Percentiles rank a stretch among this genome's conserved stretches.
Evolutionary conservation across 2,797 vertebrate genomes (phyloP).

Genomic region (Rhinella marina): DNA sequence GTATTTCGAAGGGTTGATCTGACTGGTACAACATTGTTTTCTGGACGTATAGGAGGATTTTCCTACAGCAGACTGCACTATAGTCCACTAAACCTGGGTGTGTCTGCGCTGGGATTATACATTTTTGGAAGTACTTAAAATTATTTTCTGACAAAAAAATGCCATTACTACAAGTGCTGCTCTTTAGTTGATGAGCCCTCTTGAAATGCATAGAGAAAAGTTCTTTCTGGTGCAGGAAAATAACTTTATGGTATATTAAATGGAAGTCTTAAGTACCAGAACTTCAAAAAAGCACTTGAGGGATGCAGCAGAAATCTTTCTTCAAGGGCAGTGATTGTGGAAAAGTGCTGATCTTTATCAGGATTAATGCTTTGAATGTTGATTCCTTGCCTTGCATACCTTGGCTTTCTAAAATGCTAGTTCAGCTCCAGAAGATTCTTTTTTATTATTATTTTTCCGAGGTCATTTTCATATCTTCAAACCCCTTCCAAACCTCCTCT

Average conservation of each 20-base stretch:
- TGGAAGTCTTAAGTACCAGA: not conserved
- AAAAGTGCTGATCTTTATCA: constrained; percentile 8
- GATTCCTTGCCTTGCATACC: not conserved
- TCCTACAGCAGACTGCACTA: not conserved
- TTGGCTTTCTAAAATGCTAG: not conserved
- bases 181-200: constrained; percentile 5
- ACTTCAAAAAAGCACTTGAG: constrained; percentile 27
- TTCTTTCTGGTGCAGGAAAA: not conserved
- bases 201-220: not conserved
- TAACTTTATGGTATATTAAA: not conserved
- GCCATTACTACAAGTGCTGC: constrained; percentile 8
- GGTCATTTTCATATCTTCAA: not conserved
- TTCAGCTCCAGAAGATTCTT: not conserved
- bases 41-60: not conserved
- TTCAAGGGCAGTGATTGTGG: not conserved
- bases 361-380: constrained; percentile 34
- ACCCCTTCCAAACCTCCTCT: too few species aligned
- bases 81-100: constrained; percentile 9
- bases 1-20: not conserved
- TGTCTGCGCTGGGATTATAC: constrained; percentile 32
- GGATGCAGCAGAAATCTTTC: not conserved
- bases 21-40: not conserved
- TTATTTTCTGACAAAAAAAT: constrained; percentile 25
- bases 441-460: not conserved
- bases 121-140: constrained; percentile 36